A percentile compares a stretch with the other conserved stretches of the same genome.
Conservation (phyloP, 2,797 vertebrate genomes). For the Pangasius krempfi region DNA sequence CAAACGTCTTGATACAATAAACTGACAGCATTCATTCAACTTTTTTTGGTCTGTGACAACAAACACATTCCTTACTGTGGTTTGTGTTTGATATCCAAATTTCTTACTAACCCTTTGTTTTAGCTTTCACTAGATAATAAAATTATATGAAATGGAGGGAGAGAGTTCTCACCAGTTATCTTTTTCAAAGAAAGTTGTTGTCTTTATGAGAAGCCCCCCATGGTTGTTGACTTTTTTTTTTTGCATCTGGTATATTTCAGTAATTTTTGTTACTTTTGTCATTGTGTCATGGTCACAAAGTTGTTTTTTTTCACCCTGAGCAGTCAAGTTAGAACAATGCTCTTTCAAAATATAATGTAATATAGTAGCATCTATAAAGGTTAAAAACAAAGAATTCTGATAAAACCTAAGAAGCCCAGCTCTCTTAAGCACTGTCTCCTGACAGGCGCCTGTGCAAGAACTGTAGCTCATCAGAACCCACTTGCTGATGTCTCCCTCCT, state of each 20-base stretch:
- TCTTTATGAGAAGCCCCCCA: neutral
- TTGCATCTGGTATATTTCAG: neutral
- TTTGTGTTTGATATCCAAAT: slow-evolving; percentile 2
- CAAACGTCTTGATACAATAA: neutral
- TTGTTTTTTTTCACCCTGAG: neutral
- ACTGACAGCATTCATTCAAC: neutral
- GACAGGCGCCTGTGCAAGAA: neutral
- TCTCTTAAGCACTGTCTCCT: neutral
- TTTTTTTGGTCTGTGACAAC: neutral
- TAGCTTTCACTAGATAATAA: neutral
- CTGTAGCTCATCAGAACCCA: slow-evolving; percentile 30
- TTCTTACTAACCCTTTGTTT: neutral
- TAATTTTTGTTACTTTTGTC: neutral
- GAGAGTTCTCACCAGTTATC: neutral
- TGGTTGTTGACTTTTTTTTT: neutral
- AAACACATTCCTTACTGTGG: neutral
- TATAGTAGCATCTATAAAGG: neutral
- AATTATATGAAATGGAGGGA: neutral
- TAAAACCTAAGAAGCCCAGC: neutral
- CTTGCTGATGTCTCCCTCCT: slow-evolving; percentile 28
- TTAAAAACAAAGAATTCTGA: neutral
- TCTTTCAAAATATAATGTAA: neutral
- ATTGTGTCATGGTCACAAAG: too few species aligned
- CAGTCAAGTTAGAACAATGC: neutral
- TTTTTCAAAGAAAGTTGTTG: neutral